Percentiles rank a stretch among this genome's conserved stretches.
These are phyloP conservation scores for Scatophagus argus DNA, from an alignment of 2,113 vertebrate species.

Conservation along the genomic window DNA sequence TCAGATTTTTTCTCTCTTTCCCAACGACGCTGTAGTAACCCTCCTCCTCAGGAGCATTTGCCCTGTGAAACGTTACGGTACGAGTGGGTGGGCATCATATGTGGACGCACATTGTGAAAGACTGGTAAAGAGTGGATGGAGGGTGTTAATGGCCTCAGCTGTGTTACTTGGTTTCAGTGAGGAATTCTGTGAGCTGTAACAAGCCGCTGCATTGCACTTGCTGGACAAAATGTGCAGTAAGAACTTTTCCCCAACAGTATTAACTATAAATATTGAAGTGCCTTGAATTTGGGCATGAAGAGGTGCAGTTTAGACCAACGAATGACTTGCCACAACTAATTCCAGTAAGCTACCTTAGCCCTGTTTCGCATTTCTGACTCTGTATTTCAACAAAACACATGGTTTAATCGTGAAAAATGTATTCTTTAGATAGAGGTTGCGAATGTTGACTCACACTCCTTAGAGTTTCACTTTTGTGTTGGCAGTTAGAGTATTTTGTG, in stretches of 20 bases:
- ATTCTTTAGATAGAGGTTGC: conserved; percentile 15
- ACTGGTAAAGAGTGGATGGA: conserved; percentile 20
- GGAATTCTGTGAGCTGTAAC: conserved; percentile 31
- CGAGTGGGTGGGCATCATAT: conserved; percentile 52
- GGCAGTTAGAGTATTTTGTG: conserved; percentile 43
- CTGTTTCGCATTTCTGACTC: conserved; percentile 8
- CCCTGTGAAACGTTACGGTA: conserved; percentile 43
- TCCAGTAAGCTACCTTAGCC: neutral
- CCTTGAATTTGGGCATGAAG: neutral
- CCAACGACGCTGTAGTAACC: conserved; percentile 82
- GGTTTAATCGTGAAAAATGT: conserved; percentile 20
- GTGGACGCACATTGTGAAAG: conserved; percentile 27
- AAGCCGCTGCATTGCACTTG: conserved; percentile 28
- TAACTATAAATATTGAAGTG: conserved; percentile 7
- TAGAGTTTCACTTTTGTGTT: conserved; percentile 36
- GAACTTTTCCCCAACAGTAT: conserved; percentile 4
- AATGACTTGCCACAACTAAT: neutral
- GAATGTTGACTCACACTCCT: conserved; percentile 39
- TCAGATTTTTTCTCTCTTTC: conserved; percentile 82
- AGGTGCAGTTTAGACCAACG: neutral
- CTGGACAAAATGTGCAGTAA: neutral
- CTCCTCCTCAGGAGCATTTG: conserved; percentile 29
- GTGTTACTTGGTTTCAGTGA: conserved; percentile 40
- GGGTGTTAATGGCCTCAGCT: conserved; percentile 51
- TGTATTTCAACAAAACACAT: conserved; percentile 10